phyloP scores from a whole-genome alignment of 2,888 invertebrate species.

The Corythucha ciliata region DNA sequence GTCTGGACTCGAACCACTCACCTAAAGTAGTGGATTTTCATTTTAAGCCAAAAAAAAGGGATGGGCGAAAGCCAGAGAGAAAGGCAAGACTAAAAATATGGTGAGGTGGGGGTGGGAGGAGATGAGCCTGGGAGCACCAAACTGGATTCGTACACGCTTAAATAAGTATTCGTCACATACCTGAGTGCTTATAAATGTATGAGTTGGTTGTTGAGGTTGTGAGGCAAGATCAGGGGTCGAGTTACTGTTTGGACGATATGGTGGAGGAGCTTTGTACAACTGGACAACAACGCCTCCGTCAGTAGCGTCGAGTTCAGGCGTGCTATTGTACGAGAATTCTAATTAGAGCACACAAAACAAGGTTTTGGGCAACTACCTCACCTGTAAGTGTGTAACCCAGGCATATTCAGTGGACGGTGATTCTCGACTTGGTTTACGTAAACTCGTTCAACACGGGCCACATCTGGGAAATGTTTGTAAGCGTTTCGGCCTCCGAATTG shows the following conservation, averaged over 20 bases:
- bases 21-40: too few relatives aligned
- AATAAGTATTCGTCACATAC: slow-evolving; percentile 21
- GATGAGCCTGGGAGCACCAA: not conserved
- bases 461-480: slow-evolving; percentile 39
- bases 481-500: slow-evolving; percentile 21
- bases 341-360: too few relatives aligned
- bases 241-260: slow-evolving; percentile 70
- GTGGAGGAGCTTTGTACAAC: slow-evolving; percentile 74
- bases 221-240: slow-evolving; percentile 73
- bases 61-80: not conserved
- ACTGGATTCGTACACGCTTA: not conserved
- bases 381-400: slow-evolving; percentile 38
- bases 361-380: slow-evolving; percentile 22
- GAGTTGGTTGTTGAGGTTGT: slow-evolving; percentile 35
- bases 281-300: slow-evolving; percentile 50
- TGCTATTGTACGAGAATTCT: slow-evolving; percentile 29
- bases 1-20: slow-evolving; percentile 62
- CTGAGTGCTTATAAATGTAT: slow-evolving; percentile 35
- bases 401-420: slow-evolving; percentile 29
- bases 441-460: slow-evolving; percentile 36
- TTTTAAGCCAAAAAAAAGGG: not conserved
- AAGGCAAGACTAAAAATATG: not conserved
- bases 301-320: slow-evolving; percentile 37
- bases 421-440: slow-evolving; percentile 30
- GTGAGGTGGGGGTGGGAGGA: not conserved